Percentiles rank a stretch among this genome's conserved stretches.
phyloP scores from a whole-genome alignment of 2,113 vertebrate genomes.

The Elephas maximus region DNA sequence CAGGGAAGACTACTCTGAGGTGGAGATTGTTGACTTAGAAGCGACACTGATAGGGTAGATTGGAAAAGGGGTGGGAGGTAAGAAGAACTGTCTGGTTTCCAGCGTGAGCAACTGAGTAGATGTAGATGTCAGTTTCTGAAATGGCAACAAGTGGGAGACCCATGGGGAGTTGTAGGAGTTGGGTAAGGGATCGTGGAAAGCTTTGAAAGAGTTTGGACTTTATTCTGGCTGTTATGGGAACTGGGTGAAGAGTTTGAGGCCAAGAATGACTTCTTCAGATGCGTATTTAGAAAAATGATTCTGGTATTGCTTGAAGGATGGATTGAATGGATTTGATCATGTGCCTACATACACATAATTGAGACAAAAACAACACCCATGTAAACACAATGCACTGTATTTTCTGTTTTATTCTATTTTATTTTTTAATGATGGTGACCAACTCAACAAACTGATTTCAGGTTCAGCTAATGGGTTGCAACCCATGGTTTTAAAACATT shows the following conservation, averaged over 20 bases:
- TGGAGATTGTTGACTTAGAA: background rate
- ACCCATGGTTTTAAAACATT: conserved; percentile 10
- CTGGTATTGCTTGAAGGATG: conserved; percentile 17
- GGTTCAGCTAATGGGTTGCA: background rate
- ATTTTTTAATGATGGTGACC: background rate
- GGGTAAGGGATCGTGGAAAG: background rate
- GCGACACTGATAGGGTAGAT: background rate
- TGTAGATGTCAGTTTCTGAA: background rate
- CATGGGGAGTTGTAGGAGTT: background rate
- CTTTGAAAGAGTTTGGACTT: background rate
- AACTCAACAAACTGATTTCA: conserved; percentile 5
- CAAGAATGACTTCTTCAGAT: background rate
- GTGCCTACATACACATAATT: background rate
- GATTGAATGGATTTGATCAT: background rate
- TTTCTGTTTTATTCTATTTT: conserved; percentile 7
- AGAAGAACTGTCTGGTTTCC: background rate
- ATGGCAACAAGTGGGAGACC: background rate
- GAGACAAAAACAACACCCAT: background rate
- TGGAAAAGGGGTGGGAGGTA: background rate
- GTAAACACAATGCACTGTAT: background rate
- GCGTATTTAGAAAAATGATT: background rate
- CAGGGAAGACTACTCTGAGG: background rate
- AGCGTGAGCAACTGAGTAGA: background rate
- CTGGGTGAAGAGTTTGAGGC: background rate
- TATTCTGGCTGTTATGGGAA: background rate